Conservation (phyloP, 1,140 invertebrate species). For the Scaptomyza pallida region DNA sequence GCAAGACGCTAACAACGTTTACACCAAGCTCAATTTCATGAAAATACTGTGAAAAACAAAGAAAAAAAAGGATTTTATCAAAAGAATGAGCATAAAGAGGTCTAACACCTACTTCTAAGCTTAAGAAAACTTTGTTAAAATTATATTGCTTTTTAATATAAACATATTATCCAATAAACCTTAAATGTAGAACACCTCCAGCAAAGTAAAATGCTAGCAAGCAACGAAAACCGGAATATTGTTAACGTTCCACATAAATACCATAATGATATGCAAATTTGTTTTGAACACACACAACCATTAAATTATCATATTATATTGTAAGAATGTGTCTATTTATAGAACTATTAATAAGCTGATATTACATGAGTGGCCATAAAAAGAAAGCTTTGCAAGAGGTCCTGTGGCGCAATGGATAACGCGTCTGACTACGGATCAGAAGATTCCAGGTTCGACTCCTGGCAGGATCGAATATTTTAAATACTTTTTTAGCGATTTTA, state of each 20-base stretch:
- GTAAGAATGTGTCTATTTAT: constrained; percentile 15
- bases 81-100: too few species aligned
- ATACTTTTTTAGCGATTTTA: neutral
- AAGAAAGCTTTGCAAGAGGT: constrained; percentile 61
- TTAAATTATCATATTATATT: constrained; percentile 15
- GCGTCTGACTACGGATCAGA: constrained; percentile 90
- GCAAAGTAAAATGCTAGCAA: neutral
- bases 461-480: constrained; percentile 85
- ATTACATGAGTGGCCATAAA: neutral
- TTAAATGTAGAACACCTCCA: neutral
- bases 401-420: constrained; percentile 90
- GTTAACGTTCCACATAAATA: neutral
- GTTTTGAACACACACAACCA: neutral
- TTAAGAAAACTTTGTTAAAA: neutral
- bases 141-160: neutral
- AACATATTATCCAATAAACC: neutral
- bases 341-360: neutral
- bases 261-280: constrained; percentile 33
- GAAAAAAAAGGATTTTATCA: too few species aligned
- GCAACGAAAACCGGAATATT: constrained; percentile 26
- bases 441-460: constrained; percentile 90
- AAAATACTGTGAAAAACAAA: neutral
- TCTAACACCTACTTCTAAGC: too few species aligned
- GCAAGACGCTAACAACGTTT: constrained; percentile 66
- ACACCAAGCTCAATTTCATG: constrained; percentile 42